A percentile compares a stretch with the other conserved stretches of the same genome.
phyloP scores from a whole-genome alignment of 1,140 invertebrate species.

The Sycophila sp. region DNA sequence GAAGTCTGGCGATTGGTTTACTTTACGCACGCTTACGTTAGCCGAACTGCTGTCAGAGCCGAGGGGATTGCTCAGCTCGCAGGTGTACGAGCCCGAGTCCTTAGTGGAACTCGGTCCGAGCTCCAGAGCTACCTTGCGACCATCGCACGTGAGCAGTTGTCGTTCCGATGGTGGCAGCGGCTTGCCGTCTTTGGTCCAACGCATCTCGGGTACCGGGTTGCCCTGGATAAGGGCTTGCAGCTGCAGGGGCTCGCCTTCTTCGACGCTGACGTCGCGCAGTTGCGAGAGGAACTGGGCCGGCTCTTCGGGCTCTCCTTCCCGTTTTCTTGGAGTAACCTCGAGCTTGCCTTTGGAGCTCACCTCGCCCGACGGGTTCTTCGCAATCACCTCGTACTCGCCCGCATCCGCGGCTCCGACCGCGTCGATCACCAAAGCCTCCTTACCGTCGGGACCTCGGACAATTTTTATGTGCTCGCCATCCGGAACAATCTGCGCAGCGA shows the following conservation, averaged over 20 bases:
- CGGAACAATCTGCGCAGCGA: slow-evolving; percentile 71
- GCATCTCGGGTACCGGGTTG: slow-evolving; percentile 88
- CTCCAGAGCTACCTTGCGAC: slow-evolving; percentile 80
- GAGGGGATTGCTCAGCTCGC: slow-evolving; percentile 77
- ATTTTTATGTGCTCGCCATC: slow-evolving; percentile 77
- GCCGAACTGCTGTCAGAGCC: slow-evolving; percentile 77
- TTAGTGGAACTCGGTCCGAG: slow-evolving; percentile 76
- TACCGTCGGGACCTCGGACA: slow-evolving; percentile 75
- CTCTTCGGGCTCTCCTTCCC: slow-evolving; percentile 74
- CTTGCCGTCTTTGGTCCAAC: slow-evolving; percentile 84
- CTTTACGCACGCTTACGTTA: slow-evolving; percentile 79
- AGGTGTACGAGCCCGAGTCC: slow-evolving; percentile 83
- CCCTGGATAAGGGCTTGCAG: slow-evolving; percentile 78
- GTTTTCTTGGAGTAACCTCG: slow-evolving; percentile 71
- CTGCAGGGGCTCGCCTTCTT: slow-evolving; percentile 78
- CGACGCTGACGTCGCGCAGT: slow-evolving; percentile 77
- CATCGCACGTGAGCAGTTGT: slow-evolving; percentile 80
- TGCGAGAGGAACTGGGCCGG: slow-evolving; percentile 79
- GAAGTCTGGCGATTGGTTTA: slow-evolving; percentile 83
- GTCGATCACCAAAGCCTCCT: slow-evolving; percentile 73
- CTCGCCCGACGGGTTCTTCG: slow-evolving; percentile 79
- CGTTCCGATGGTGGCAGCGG: slow-evolving; percentile 73
- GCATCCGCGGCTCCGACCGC: slow-evolving; percentile 75
- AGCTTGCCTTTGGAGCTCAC: slow-evolving; percentile 76
- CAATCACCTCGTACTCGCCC: slow-evolving; percentile 80